Conservation (phyloP, 2,797 vertebrate genomes). For the Zonotrichia albicollis region DNA sequence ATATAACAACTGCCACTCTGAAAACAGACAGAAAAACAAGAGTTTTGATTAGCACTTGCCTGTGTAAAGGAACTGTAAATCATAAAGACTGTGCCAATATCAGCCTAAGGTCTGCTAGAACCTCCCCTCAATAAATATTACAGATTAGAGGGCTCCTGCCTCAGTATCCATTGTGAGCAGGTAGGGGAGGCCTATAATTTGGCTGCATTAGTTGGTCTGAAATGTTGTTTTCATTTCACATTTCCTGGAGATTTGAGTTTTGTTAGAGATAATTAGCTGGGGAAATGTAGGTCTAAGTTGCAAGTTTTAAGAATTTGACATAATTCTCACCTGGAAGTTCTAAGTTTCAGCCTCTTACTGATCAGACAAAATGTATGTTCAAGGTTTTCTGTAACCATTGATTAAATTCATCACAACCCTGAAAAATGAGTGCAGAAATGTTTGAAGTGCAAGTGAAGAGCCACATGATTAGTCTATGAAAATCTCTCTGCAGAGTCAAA, state of each 20-base stretch:
- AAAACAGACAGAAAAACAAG: background rate
- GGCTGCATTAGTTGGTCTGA: background rate
- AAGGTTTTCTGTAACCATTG: background rate
- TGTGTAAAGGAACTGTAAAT: background rate
- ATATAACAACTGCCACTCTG: conserved; percentile 86
- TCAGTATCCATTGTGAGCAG: background rate
- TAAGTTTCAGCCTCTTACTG: background rate
- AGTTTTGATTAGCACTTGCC: background rate
- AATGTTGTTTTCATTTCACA: background rate
- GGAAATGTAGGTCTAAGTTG: background rate
- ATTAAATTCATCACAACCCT: background rate
- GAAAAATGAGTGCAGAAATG: background rate
- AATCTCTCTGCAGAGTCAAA: background rate
- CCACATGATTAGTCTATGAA: background rate
- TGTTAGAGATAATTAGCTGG: background rate
- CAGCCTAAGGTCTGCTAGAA: background rate
- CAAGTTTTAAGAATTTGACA: background rate
- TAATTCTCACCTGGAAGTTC: background rate
- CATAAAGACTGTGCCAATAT: background rate
- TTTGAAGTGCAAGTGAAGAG: background rate
- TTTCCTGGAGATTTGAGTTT: background rate
- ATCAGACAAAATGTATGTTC: background rate
- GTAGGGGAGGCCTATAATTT: background rate
- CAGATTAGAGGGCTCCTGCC: background rate
- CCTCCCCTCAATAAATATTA: background rate